Evolutionary conservation across 2,888 invertebrate species (phyloP).

Genomic region (Hydriomena furcata): DNA sequence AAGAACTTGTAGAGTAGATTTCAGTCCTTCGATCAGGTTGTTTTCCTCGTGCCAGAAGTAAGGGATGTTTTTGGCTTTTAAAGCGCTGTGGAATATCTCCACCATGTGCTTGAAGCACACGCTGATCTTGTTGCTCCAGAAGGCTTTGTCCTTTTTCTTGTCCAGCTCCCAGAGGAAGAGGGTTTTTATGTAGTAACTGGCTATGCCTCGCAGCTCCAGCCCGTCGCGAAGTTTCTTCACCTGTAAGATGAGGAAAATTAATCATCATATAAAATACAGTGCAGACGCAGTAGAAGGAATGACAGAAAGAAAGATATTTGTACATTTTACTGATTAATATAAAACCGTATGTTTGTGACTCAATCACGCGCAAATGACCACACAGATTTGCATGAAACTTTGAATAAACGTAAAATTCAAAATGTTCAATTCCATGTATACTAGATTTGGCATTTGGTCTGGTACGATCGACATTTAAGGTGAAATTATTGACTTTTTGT

Average conservation of each 20-base stretch:
- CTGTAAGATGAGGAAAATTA: constrained; percentile 46
- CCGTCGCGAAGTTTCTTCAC: constrained; percentile 79
- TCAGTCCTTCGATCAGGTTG: constrained; percentile 63
- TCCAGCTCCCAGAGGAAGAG: constrained; percentile 73
- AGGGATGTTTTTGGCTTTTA: constrained; percentile 54
- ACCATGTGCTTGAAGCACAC: constrained; percentile 62
- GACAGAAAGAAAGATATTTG: too few species aligned
- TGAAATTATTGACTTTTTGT: too few species aligned
- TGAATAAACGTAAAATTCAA: too few species aligned
- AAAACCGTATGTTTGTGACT: too few species aligned
- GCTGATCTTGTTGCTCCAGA: constrained; percentile 63
- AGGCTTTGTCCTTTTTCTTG: constrained; percentile 53
- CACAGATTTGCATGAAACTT: too few species aligned
- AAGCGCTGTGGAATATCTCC: constrained; percentile 53
- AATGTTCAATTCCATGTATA: too few species aligned
- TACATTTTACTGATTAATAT: too few species aligned
- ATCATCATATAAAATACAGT: too few species aligned
- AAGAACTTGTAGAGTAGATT: constrained; percentile 48
- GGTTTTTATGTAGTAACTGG: constrained; percentile 85
- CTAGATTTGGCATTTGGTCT: too few species aligned
- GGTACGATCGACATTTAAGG: too few species aligned
- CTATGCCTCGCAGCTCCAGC: constrained; percentile 66
- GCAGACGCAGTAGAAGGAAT: too few species aligned
- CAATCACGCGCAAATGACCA: too few species aligned
- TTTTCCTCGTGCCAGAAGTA: constrained; percentile 68